These are phyloP conservation scores for Myrmophylax atrothorax DNA, from an alignment of 2,113 vertebrate genomes.

Conservation along the genomic window DNA sequence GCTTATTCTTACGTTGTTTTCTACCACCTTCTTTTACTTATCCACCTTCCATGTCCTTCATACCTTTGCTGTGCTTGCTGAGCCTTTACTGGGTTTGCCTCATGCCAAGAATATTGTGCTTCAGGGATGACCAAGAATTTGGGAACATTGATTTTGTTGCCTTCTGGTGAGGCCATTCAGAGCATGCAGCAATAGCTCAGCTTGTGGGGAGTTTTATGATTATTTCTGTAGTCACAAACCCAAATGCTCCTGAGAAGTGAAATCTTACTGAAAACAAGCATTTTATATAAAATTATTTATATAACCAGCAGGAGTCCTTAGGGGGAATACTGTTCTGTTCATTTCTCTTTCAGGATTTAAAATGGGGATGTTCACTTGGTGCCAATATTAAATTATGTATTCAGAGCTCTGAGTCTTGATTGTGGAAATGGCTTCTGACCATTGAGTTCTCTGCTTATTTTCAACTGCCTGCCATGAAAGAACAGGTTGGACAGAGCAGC, in stretches of 20 bases:
- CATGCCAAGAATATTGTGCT: not conserved
- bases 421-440: not conserved
- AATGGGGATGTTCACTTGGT: not conserved
- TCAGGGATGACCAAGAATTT: not conserved
- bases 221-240: not conserved
- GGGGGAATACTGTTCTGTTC: not conserved
- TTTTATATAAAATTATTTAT: not conserved
- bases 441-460: not conserved
- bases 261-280: not conserved
- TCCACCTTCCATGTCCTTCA: not conserved
- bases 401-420: not conserved
- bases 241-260: not conserved
- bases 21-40: not conserved
- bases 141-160: not conserved
- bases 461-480: not conserved
- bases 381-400: not conserved
- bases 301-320: not conserved
- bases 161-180: not conserved
- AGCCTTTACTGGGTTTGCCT: not conserved
- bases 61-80: not conserved
- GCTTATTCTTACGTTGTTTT: not conserved
- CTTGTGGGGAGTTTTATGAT: not conserved
- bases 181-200: fast-evolving
- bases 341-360: not conserved
- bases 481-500: not conserved